A percentile compares a stretch with the other conserved stretches of the same genome.
These are phyloP conservation scores for Stenurella melanura DNA, from an alignment of 2,888 invertebrate genomes.

Conservation along the genomic window DNA sequence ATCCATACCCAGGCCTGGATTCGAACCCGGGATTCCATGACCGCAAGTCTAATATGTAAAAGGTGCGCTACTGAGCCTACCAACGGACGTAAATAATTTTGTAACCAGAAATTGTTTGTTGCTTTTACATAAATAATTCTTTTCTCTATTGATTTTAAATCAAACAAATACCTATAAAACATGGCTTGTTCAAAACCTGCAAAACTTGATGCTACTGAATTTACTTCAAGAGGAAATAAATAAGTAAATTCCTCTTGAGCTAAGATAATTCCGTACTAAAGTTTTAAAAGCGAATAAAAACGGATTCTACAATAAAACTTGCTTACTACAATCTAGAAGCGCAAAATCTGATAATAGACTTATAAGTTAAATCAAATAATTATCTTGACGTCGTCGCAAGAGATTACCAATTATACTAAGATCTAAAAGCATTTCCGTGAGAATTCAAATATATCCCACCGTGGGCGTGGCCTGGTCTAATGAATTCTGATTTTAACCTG, in stretches of 20 bases:
- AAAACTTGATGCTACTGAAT: background rate
- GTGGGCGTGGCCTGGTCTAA: background rate
- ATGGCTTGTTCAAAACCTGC: no score
- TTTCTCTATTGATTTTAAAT: no score
- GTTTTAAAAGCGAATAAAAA: background rate
- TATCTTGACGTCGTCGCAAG: constrained; percentile 3
- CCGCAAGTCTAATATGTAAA: no score
- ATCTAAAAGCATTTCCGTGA: background rate
- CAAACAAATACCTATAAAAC: no score
- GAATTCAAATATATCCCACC: constrained; percentile 8
- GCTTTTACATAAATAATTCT: no score
- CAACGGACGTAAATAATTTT: no score
- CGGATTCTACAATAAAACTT: background rate
- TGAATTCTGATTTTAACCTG: constrained; percentile 5
- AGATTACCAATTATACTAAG: constrained; percentile 2
- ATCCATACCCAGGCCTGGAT: no score
- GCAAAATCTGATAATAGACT: background rate
- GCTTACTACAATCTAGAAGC: background rate
- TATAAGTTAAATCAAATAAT: constrained; percentile 1
- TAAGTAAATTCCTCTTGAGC: background rate
- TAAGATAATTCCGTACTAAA: background rate
- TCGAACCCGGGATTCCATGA: no score
- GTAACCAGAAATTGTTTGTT: no score
- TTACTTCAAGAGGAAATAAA: background rate
- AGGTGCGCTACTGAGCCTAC: no score